A percentile compares a stretch with the other conserved stretches of the same genome.
These are phyloP conservation scores for Crematogaster levior DNA, from an alignment of 2,888 invertebrate genomes.

Conservation along the genomic window DNA sequence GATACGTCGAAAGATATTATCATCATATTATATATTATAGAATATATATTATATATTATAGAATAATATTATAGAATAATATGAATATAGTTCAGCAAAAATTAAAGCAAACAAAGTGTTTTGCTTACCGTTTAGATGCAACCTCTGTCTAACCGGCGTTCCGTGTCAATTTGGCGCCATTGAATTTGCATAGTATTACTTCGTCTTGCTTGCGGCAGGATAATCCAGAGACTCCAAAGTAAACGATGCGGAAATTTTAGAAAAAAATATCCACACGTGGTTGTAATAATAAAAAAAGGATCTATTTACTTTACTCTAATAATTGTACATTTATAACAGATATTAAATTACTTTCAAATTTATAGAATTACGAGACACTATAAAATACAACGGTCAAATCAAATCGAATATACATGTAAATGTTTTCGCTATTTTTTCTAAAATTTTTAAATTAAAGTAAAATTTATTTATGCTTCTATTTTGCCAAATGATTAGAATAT, in stretches of 20 bases:
- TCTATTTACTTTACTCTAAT: not conserved
- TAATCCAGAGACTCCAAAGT: not conserved
- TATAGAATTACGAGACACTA: not conserved
- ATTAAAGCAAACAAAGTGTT: conserved; percentile 12
- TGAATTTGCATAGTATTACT: conserved; percentile 37
- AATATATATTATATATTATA: too few relatives aligned
- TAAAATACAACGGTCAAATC: not conserved
- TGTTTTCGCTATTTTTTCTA: not conserved
- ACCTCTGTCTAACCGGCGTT: not conserved
- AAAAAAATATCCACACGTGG: not conserved
- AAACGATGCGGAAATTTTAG: not conserved
- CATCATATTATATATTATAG: too few relatives aligned
- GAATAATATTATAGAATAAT: not conserved
- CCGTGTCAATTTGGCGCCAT: not conserved
- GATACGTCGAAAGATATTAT: not conserved
- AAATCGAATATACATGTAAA: not conserved
- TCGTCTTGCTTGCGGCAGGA: not conserved
- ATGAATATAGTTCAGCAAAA: conserved; percentile 24
- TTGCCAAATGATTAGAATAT: not conserved
- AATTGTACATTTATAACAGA: not conserved
- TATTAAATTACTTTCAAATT: not conserved
- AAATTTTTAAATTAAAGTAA: not conserved
- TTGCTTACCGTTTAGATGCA: conserved; percentile 4
- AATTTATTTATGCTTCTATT: not conserved
- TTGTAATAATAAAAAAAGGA: conserved; percentile 8